Evolutionary conservation across 1,140 invertebrate genomes (phyloP), one percentile per base, ranked within the genome.

Genomic region (Scaptomyza montana): DNA sequence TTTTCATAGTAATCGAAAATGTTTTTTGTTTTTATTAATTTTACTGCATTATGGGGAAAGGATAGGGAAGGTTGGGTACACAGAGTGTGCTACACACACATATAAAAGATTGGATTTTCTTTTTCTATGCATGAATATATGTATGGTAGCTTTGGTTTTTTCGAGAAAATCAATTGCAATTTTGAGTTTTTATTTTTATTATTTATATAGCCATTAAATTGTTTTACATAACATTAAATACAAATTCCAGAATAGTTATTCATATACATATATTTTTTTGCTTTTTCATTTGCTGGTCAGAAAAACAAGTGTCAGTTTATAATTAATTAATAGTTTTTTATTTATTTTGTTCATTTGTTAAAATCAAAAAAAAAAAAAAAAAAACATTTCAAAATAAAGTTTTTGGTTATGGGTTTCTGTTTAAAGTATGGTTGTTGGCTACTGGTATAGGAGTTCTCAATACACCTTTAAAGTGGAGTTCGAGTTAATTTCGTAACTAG

Each of bases 21-120:
- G 65, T 73, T 61, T 81, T 81, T n/a, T n/a, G n/a, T n/a, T 75
- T 81, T 81, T 76, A 50, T 81, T 76, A 54, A 41, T 78, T 59
- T 79, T 75, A 80, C 68, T 79, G 77, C 78, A 77, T 66, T 76
- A 65, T 71, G 43, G 45, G 74, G 71, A 61, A 28, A 13, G 12
- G 39, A 33, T 16, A 0, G 21, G 16, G 5, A 16, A 46, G 43
- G 12, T 46, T 46, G 43, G 46, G 8, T 21, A 47, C 46, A 49
- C 21, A 49, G 9, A 49, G 16, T 16, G 16, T 16, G 1, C 16
- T 1, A 49, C 47, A 49, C 30, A 33, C 30, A 6, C 30, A 33
- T 33, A 33, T 7, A 33, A 0, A 49, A 3, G 21, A 49, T 21
- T 49, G 21, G 21, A 28, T 19, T 49, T 49, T 49, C 10, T 28